Percentiles rank a stretch among this genome's conserved stretches.
These are phyloP conservation scores for Emys orbicularis DNA, from an alignment of 2,797 vertebrate species.

Conservation along the genomic window DNA sequence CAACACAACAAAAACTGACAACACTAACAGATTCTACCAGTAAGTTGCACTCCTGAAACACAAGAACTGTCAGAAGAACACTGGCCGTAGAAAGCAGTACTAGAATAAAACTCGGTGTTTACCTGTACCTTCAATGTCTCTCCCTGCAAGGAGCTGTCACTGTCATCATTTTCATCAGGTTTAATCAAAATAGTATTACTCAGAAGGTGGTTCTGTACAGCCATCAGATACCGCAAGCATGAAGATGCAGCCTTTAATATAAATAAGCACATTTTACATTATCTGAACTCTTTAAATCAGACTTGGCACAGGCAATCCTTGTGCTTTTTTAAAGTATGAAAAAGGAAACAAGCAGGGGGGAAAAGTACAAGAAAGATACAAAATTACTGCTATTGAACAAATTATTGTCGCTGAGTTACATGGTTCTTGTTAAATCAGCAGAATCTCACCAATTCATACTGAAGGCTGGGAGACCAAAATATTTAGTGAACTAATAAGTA, in stretches of 20 bases:
- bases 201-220: conserved; percentile 99
- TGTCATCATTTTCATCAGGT: conserved; percentile 97
- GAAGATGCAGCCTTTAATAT: conserved; percentile 94
- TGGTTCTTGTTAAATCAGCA: neutral
- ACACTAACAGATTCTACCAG: conserved; percentile 16
- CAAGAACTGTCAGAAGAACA: conserved; percentile 54
- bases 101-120: conserved; percentile 97
- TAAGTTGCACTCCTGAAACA: conserved; percentile 33
- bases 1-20: conserved; percentile 39
- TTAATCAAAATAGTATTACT: conserved; percentile 98
- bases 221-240: conserved; percentile 98
- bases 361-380: conserved; percentile 32
- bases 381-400: conserved; percentile 5
- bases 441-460: neutral
- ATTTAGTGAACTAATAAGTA: neutral
- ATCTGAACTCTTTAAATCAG: conserved; percentile 38
- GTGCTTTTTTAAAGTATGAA: conserved; percentile 30
- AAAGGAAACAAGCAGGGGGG: conserved; percentile 38
- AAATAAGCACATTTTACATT: conserved; percentile 78
- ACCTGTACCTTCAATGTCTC: conserved; percentile 99
- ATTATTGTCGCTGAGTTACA: neutral
- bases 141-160: conserved; percentile 99
- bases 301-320: conserved; percentile 54
- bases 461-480: neutral
- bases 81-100: conserved; percentile 77